Evolutionary conservation across 2,888 invertebrate genomes (phyloP).

Genomic region (Eucriotettix oculatus): DNA sequence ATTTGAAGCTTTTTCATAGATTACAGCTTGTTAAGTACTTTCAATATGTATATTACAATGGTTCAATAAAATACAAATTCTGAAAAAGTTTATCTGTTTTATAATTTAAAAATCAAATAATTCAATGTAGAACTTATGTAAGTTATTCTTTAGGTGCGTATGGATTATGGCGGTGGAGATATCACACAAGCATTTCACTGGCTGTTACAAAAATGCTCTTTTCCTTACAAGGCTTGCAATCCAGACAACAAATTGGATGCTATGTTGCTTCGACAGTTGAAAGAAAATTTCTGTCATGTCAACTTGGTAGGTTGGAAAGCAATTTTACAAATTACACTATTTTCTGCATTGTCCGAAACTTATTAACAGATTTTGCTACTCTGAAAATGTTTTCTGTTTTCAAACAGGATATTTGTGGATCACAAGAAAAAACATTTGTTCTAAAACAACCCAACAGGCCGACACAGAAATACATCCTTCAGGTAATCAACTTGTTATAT

Average conservation of each 20-base stretch:
- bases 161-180: slow-evolving; percentile 85
- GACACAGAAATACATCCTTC: slow-evolving; percentile 54
- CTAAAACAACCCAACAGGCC: slow-evolving; percentile 54
- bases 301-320: slow-evolving; percentile 37
- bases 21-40: no score
- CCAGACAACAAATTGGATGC: slow-evolving; percentile 60
- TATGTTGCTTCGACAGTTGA: slow-evolving; percentile 61
- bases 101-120: no score
- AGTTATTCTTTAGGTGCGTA: slow-evolving; percentile 29
- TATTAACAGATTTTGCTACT: neutral
- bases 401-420: slow-evolving; percentile 61
- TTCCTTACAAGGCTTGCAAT: slow-evolving; percentile 71
- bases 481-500: slow-evolving; percentile 23
- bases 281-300: slow-evolving; percentile 81
- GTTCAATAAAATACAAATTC: no score
- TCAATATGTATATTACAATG: no score
- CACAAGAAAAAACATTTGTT: slow-evolving; percentile 64
- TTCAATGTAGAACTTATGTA: no score
- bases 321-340: neutral
- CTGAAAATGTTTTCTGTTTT: neutral
- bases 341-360: neutral
- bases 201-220: slow-evolving; percentile 76
- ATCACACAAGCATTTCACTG: slow-evolving; percentile 79
- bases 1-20: neutral
- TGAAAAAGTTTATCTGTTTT: no score